A percentile compares a stretch with the other conserved stretches of the same genome.
These are phyloP conservation scores for Opisthograptis luteolata DNA, from an alignment of 2,888 invertebrate genomes.

Conservation along the genomic window DNA sequence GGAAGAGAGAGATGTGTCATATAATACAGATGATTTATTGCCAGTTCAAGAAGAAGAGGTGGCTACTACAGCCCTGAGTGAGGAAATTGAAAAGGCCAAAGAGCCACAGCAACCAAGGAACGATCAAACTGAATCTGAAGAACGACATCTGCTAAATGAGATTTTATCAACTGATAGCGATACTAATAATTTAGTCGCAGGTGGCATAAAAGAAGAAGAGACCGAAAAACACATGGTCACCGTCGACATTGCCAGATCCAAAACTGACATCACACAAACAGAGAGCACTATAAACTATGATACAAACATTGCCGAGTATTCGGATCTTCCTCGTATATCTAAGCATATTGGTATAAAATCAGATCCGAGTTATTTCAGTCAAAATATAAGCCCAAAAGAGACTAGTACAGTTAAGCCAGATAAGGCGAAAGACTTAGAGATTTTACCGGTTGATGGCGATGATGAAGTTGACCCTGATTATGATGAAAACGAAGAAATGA, in stretches of 20 bases:
- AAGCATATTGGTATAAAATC: no score
- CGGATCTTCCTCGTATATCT: no score
- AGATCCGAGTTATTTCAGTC: no score
- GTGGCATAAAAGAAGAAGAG: constrained; percentile 21
- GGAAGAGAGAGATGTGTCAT: no score
- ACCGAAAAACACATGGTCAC: constrained; percentile 34
- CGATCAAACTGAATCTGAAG: background rate
- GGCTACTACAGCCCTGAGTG: background rate
- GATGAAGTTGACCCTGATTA: background rate
- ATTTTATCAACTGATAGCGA: background rate
- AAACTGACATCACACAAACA: no score
- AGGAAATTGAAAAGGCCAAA: background rate
- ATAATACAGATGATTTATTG: no score
- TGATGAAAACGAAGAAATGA: background rate
- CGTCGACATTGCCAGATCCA: constrained; percentile 32
- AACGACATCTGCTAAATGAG: background rate
- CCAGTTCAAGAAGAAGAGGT: constrained; percentile 21
- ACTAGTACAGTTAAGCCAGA: no score
- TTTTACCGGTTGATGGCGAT: background rate
- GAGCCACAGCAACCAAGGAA: constrained; percentile 13
- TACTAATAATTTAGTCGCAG: background rate
- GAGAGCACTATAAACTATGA: no score
- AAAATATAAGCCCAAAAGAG: no score
- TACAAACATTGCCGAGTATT: no score
- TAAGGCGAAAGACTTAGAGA: no score